Evolutionary conservation across 2,888 invertebrate genomes (phyloP).

Genomic region (Ceraclea dissimilis): DNA sequence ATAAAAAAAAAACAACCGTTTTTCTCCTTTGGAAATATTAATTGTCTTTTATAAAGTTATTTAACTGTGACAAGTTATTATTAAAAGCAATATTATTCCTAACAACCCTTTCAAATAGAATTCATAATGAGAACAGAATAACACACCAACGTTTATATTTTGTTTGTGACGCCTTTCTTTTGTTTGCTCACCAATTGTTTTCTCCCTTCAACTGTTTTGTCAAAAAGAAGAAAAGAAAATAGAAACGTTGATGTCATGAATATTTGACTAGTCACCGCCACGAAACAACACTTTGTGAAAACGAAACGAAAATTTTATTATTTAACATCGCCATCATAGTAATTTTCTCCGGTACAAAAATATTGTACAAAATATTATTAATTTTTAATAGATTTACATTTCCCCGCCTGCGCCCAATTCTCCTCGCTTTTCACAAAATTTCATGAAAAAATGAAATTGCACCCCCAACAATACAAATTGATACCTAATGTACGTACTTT

Average conservation of each 20-base stretch:
- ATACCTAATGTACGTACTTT: too few relatives aligned
- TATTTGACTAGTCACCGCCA: not conserved
- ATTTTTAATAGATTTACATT: not conserved
- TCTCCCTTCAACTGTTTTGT: not conserved
- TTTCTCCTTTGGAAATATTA: not conserved
- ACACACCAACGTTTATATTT: not conserved
- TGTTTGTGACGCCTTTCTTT: not conserved
- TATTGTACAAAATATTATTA: not conserved
- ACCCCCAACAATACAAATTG: too few relatives aligned
- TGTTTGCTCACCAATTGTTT: not conserved
- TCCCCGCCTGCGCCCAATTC: not conserved
- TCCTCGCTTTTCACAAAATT: not conserved
- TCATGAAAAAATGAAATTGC: too few relatives aligned
- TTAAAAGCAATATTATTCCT: not conserved
- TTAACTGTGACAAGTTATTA: not conserved
- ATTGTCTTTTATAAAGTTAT: not conserved
- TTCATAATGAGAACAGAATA: not conserved
- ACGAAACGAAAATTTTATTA: constrained; percentile 1
- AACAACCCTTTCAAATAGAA: not conserved
- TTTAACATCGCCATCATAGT: not conserved
- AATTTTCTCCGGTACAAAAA: not conserved
- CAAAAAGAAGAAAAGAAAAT: too few relatives aligned
- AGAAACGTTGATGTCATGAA: not conserved
- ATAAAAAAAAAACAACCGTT: not conserved
- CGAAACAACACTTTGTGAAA: not conserved